Percentiles rank a stretch among this genome's conserved stretches.
phyloP scores from a whole-genome alignment of 2,797 vertebrate species.

The Ispidina picta region DNA sequence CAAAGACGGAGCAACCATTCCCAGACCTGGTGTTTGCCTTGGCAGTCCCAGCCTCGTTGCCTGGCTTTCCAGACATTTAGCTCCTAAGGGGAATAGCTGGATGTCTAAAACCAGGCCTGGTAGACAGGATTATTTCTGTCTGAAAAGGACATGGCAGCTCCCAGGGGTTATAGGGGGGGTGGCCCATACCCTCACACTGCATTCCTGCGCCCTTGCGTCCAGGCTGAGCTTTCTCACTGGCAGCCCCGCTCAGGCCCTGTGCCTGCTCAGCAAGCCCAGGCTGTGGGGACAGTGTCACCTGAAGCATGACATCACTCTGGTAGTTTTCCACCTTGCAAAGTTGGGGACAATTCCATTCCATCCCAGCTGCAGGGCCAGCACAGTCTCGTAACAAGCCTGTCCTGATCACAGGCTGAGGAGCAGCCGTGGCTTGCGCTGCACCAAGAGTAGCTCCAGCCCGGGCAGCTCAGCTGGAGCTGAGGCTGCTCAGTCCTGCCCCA shows the following conservation, averaged over 20 bases:
- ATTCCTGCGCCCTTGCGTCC: background rate
- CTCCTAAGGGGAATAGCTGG: background rate
- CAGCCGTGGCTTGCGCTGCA: background rate
- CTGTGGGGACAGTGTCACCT: background rate
- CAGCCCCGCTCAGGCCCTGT: rapidly evolving
- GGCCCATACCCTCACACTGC: rapidly evolving
- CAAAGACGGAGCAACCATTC: background rate
- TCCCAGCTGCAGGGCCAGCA: background rate
- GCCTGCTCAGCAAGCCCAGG: background rate
- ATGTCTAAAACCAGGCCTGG: conserved; percentile 5
- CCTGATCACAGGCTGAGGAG: rapidly evolving
- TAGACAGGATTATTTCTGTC: background rate
- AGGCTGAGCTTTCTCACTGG: background rate
- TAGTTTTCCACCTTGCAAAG: background rate
- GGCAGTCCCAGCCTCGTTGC: background rate
- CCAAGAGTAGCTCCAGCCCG: background rate
- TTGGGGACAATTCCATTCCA: background rate
- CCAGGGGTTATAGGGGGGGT: background rate
- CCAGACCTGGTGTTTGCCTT: conserved; percentile 10
- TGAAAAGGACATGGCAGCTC: background rate
- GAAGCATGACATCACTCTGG: rapidly evolving
- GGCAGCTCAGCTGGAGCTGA: background rate
- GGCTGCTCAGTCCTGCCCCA: background rate
- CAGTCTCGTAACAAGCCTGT: background rate
- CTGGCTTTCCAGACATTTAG: background rate